phyloP scores from a whole-genome alignment of 2,113 vertebrate genomes.

The Lycaon pictus region DNA sequence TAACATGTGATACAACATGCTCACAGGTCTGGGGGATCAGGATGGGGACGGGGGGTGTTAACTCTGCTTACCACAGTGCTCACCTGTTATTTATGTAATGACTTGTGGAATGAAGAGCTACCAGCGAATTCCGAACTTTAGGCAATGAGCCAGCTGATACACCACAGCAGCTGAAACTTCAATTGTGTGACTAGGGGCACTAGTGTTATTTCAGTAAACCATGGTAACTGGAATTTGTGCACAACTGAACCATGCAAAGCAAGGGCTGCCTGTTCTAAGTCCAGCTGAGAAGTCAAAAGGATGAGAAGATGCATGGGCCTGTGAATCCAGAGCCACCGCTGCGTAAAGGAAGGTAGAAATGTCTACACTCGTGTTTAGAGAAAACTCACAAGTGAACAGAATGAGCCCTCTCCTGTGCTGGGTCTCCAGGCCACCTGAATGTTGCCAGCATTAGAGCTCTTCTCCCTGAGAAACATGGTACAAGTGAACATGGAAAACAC shows the following conservation, averaged over 20 bases:
- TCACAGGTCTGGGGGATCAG: background rate
- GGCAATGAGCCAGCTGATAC: background rate
- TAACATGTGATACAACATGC: background rate
- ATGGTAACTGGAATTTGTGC: background rate
- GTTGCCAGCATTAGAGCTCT: background rate
- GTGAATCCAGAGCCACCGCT: background rate
- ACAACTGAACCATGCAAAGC: background rate
- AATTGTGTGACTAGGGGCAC: background rate
- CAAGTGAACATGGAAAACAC: background rate
- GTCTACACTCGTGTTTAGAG: background rate
- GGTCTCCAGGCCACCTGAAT: background rate
- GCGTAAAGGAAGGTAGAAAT: background rate
- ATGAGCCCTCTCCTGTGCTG: background rate
- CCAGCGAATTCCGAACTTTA: background rate
- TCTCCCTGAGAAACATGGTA: conserved; percentile 14
- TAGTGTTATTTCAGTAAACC: background rate
- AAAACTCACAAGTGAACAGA: background rate
- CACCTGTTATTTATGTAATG: background rate
- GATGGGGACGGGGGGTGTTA: background rate
- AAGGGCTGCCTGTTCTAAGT: background rate
- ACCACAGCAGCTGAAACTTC: background rate
- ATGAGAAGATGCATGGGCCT: background rate
- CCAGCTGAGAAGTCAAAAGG: background rate
- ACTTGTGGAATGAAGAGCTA: background rate
- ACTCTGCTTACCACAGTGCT: background rate